Percentiles rank a stretch among this genome's conserved stretches.
phyloP scores from a whole-genome alignment of 2,888 invertebrate genomes.

The Thecophora atra region DNA sequence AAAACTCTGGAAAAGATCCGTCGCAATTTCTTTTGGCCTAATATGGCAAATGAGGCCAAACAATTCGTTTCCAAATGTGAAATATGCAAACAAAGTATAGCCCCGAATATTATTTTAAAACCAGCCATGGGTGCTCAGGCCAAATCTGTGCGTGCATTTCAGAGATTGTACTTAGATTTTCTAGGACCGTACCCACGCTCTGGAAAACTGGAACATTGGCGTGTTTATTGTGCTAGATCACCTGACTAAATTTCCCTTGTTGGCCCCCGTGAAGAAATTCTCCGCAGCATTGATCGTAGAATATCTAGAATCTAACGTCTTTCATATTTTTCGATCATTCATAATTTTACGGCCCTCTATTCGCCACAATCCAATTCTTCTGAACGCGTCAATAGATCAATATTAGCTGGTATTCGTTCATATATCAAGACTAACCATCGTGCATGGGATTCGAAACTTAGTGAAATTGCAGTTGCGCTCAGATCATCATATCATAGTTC shows the following conservation, averaged over 20 bases:
- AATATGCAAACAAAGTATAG: slow-evolving; percentile 27
- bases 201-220: slow-evolving; percentile 36
- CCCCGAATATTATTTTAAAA: slow-evolving; percentile 18
- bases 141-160: slow-evolving; percentile 6
- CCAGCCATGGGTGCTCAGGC: slow-evolving; percentile 27
- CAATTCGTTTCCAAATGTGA: slow-evolving; percentile 25
- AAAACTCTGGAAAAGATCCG: slow-evolving; percentile 36
- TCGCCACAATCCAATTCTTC: slow-evolving; percentile 56
- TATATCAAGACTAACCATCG: slow-evolving; percentile 40
- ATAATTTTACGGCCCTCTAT: slow-evolving; percentile 48
- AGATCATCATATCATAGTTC: slow-evolving; percentile 35
- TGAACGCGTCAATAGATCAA: slow-evolving; percentile 53
- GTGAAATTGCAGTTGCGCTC: slow-evolving; percentile 35
- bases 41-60: slow-evolving; percentile 24
- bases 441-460: slow-evolving; percentile 39
- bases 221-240: slow-evolving; percentile 39
- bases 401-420: slow-evolving; percentile 50
- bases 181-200: slow-evolving; percentile 39
- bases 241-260: slow-evolving; percentile 33
- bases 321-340: slow-evolving; percentile 43
- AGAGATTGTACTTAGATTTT: slow-evolving; percentile 40
- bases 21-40: slow-evolving; percentile 21
- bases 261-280: slow-evolving; percentile 40
- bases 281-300: slow-evolving; percentile 29
- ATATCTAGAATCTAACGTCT: slow-evolving; percentile 37